These are phyloP conservation scores for Takifugu bimaculatus DNA, from an alignment of 2,113 vertebrate genomes.

Conservation along the genomic window DNA sequence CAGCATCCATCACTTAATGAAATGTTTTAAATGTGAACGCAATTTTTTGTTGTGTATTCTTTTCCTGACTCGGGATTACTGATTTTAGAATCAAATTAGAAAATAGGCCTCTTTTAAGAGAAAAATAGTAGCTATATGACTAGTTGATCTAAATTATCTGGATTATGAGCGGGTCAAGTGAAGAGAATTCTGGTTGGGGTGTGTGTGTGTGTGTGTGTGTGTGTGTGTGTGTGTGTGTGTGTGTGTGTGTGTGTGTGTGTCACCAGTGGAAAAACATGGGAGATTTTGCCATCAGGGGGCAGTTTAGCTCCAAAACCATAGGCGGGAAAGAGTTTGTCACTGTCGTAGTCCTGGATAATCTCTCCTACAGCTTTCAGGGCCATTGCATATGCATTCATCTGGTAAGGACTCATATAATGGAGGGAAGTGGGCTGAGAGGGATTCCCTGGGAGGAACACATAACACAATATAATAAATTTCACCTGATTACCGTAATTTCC, in stretches of 20 bases:
- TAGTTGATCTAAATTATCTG: too few species aligned
- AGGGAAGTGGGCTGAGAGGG: conserved; percentile 95
- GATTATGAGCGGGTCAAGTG: too few species aligned
- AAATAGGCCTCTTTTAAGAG: too few species aligned
- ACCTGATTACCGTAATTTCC: background rate
- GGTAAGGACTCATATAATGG: conserved; percentile 96
- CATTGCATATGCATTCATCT: conserved; percentile 98
- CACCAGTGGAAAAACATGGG: conserved; percentile 96
- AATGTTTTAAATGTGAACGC: background rate
- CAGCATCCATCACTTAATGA: background rate
- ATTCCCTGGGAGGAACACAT: conserved; percentile 76
- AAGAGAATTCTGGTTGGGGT: background rate
- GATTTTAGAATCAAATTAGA: too few species aligned
- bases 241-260: conserved; percentile 18
- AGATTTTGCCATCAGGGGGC: conserved; percentile 94
- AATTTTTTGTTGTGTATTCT: background rate
- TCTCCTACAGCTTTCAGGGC: conserved; percentile 96
- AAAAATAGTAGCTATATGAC: too few species aligned
- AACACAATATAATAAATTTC: conserved; percentile 13
- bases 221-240: background rate
- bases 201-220: background rate
- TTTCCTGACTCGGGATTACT: too few species aligned
- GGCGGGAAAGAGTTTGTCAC: conserved; percentile 96
- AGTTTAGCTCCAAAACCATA: conserved; percentile 97
- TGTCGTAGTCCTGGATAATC: conserved; percentile 99